Base-by-base conservation (phyloP, 2,113 vertebrate species). In the Cebidichthys violaceus region DNA sequence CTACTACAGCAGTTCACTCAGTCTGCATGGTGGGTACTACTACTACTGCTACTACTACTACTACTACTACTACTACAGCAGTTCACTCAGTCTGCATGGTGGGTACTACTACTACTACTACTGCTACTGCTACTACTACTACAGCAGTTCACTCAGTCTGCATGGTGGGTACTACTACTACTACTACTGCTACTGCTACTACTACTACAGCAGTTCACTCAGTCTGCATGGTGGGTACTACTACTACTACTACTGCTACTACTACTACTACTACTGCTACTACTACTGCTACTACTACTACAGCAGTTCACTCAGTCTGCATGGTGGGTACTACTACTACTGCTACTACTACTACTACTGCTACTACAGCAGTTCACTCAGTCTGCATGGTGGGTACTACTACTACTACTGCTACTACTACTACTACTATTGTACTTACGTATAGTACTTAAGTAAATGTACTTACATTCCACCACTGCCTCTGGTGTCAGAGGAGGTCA, bases 61-160 rank as follows among this genome's bases (percentile, higher is more conserved):
- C 22, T 17, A 29, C 45, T 41, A 39, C 22, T 27, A 15, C 11
- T 54, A 15, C 10, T 74, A 1, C 97, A 99, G 92, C 97, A 97
- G 91, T 99, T 99, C 87, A 94, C 97, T 37, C 98, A 98, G 87
- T 97, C 96, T 37, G 94, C 96, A 22, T 98, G 97, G 98, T 99
- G 62, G 9, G 39, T 54, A 35, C 66, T 10, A 68, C 0, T 47
- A 67, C 41, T 41, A 5, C 61, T 11, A 11, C 6, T 15, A 15
- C 10, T 27, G 17, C 54, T 50, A 47, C 10, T 37, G 7, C 6
- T 60, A 14, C 5, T 76, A 15, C n/a, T 41, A 18, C 2, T 57
- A 4, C 0, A 9, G 20, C 33, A 2, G 33, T 35, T 52, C 17
- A 52, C 50, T 18, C 9, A 35, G 15, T 31, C 29, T 8, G 29